phyloP scores from a whole-genome alignment of 2,797 vertebrate genomes.

The Sebastes oblongus region DNA sequence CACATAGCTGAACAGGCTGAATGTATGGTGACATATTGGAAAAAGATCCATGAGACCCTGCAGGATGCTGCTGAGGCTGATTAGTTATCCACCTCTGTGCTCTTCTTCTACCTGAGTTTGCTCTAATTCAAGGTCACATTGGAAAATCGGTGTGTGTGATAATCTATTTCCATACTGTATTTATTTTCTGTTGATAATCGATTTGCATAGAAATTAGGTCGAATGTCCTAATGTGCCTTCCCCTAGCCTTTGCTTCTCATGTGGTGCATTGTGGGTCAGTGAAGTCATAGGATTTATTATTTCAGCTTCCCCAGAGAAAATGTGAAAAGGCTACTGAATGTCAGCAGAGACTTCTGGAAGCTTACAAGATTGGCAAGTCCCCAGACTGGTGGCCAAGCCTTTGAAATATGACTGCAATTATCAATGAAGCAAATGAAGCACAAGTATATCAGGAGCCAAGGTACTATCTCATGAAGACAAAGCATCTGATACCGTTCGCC shows the following conservation, averaged over 20 bases:
- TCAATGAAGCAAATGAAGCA: conserved; percentile 17
- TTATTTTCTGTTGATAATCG: conserved; percentile 43
- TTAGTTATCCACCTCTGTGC: conserved; percentile 2
- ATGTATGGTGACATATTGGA: neutral
- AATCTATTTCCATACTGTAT: conserved; percentile 7
- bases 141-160: neutral
- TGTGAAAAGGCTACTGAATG: conserved; percentile 82
- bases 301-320: conserved; percentile 76
- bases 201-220: conserved; percentile 72
- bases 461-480: neutral
- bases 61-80: neutral
- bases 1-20: neutral
- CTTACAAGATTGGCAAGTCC: conserved; percentile 77
- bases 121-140: conserved; percentile 29
- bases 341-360: conserved; percentile 74
- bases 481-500: neutral
- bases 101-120: conserved; percentile 14
- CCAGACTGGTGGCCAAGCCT: conserved; percentile 15
- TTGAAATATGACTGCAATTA: conserved; percentile 65
- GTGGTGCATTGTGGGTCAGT: conserved; percentile 62
- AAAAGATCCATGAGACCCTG: neutral
- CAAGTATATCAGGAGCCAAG: neutral
- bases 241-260: conserved; percentile 39
- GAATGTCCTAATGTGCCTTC: conserved; percentile 36
- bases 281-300: conserved; percentile 75